Conservation (phyloP, 2,113 vertebrate species). For the Oxygymnocypris stewartii region DNA sequence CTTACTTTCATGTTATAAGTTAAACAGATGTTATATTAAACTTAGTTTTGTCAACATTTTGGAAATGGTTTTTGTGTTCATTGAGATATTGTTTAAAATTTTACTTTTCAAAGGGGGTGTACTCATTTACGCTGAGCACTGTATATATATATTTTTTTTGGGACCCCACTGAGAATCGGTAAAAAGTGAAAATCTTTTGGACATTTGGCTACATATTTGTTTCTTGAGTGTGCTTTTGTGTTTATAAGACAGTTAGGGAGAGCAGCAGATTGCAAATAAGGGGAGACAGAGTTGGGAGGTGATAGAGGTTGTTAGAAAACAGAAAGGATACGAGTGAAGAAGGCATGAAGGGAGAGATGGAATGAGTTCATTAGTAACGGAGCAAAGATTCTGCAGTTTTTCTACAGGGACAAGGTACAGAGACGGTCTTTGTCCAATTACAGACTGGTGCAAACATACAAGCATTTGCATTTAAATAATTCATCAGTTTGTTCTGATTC, state of each 20-base stretch:
- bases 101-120: no score
- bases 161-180: background rate
- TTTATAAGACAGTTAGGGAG: background rate
- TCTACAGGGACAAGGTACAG: background rate
- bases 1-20: no score
- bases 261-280: slow-evolving; percentile 10
- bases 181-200: background rate
- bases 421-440: slow-evolving; percentile 20
- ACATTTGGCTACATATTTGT: background rate
- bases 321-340: slow-evolving; percentile 18
- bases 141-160: no score
- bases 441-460: background rate
- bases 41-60: no score
- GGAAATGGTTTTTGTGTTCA: no score
- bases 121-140: no score
- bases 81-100: no score
- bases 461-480: background rate
- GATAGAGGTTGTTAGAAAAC: background rate
- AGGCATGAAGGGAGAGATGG: slow-evolving; percentile 24
- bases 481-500: background rate
- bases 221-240: slow-evolving; percentile 15
- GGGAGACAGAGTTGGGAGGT: background rate
- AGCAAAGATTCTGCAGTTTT: slow-evolving; percentile 27
- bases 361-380: slow-evolving; percentile 35
- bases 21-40: no score